Evolutionary conservation across 1,140 invertebrate genomes (phyloP).

Genomic region (Trachelipus rathkii): DNA sequence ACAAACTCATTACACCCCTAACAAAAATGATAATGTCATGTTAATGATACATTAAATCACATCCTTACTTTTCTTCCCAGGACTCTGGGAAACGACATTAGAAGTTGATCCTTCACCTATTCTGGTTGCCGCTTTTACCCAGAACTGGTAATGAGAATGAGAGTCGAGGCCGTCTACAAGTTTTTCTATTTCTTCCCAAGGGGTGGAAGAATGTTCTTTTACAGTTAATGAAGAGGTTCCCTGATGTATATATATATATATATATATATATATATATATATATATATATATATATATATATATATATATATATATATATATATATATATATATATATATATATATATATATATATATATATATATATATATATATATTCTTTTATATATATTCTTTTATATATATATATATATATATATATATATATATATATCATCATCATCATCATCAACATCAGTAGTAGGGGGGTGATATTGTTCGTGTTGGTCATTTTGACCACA

Average conservation of each 20-base stretch:
- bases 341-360: not conserved
- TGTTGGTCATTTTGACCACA: too few relatives aligned
- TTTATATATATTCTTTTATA: too few relatives aligned
- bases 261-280: slow-evolving; percentile 5
- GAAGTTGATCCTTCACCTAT: slow-evolving; percentile 87
- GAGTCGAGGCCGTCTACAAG: slow-evolving; percentile 27
- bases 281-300: slow-evolving; percentile 20
- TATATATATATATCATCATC: too few relatives aligned
- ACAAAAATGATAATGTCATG: too few relatives aligned
- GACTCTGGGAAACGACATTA: slow-evolving; percentile 63
- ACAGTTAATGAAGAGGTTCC: not conserved
- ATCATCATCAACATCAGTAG: too few relatives aligned
- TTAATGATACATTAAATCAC: too few relatives aligned
- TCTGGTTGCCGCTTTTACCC: slow-evolving; percentile 89
- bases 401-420: too few relatives aligned
- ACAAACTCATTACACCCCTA: too few relatives aligned
- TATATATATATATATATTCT: not conserved
- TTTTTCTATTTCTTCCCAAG: not conserved
- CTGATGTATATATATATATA: not conserved
- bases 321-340: slow-evolving; percentile 22
- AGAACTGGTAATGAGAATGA: slow-evolving; percentile 74
- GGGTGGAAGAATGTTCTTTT: not conserved
- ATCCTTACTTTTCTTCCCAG: slow-evolving; percentile 24
- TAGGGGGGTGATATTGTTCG: too few relatives aligned
- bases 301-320: slow-evolving; percentile 16